Conservation (phyloP, 2,888 invertebrate genomes). For the Drosophila neonasuta region DNA sequence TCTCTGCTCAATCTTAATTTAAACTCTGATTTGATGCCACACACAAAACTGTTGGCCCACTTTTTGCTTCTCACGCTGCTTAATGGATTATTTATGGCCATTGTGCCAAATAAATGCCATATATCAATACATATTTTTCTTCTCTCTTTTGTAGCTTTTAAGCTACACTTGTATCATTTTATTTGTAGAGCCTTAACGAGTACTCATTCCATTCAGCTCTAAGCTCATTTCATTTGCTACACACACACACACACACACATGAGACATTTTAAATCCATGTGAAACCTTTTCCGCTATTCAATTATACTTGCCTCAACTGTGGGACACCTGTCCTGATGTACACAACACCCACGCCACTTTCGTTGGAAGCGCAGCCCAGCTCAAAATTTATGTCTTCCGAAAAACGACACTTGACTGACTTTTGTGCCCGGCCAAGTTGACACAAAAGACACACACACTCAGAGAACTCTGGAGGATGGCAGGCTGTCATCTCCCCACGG, state of each 20-base stretch:
- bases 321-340: constrained; percentile 50
- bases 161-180: constrained; percentile 22
- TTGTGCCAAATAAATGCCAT: constrained; percentile 1
- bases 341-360: constrained; percentile 18
- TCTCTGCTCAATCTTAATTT: not conserved
- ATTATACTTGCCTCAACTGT: constrained; percentile 52
- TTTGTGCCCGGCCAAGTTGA: constrained; percentile 61
- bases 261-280: constrained; percentile 53
- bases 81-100: constrained; percentile 12
- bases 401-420: constrained; percentile 65
- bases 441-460: constrained; percentile 50
- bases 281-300: constrained; percentile 62
- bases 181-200: constrained; percentile 13
- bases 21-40: not conserved
- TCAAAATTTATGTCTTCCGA: constrained; percentile 65
- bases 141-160: constrained; percentile 11
- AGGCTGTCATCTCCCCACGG: constrained; percentile 7
- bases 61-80: constrained; percentile 13
- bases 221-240: constrained; percentile 46
- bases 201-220: constrained; percentile 40
- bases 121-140: constrained; percentile 8
- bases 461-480: constrained; percentile 18
- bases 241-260: constrained; percentile 13
- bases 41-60: not conserved
- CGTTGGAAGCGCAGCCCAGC: constrained; percentile 26